Evolutionary conservation across 2,797 vertebrate genomes (phyloP).

Genomic region (Onychomys arenicola): DNA sequence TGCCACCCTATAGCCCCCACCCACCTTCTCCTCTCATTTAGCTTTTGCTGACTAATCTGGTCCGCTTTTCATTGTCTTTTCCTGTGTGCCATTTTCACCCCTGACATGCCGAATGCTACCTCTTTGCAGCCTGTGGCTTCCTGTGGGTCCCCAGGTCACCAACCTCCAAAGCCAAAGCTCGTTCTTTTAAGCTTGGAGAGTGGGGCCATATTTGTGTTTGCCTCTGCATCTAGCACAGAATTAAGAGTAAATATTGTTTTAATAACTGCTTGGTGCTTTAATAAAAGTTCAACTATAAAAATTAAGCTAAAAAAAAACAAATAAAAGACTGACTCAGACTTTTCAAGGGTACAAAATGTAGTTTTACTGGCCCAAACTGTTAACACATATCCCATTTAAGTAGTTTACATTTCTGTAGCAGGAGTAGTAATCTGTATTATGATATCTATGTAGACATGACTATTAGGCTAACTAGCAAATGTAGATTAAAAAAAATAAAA

Average conservation of each 20-base stretch:
- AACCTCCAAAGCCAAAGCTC: not conserved
- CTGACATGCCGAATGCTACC: not conserved
- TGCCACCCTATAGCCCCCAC: not conserved
- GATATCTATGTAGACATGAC: not conserved
- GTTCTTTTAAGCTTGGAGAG: not conserved
- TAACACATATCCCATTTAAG: slow-evolving; percentile 15
- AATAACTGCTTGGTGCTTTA: not conserved
- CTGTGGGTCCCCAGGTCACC: not conserved
- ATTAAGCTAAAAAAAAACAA: not conserved
- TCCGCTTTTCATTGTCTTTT: not conserved
- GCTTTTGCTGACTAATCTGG: no score
- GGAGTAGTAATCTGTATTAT: slow-evolving; percentile 27
- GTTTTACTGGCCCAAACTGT: not conserved
- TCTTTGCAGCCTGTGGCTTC: not conserved
- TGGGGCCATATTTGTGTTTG: not conserved
- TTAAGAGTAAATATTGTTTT: not conserved
- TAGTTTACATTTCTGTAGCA: slow-evolving; percentile 14
- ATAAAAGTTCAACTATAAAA: slow-evolving; percentile 24
- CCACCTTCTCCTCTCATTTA: not conserved
- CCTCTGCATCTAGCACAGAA: not conserved
- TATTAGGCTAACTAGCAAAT: not conserved
- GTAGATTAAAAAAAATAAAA: not conserved
- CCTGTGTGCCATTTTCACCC: not conserved
- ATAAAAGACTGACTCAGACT: not conserved
- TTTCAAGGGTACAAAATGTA: not conserved